Evolutionary conservation across 1,140 invertebrate species (phyloP).

Genomic region (Battus philenor): DNA sequence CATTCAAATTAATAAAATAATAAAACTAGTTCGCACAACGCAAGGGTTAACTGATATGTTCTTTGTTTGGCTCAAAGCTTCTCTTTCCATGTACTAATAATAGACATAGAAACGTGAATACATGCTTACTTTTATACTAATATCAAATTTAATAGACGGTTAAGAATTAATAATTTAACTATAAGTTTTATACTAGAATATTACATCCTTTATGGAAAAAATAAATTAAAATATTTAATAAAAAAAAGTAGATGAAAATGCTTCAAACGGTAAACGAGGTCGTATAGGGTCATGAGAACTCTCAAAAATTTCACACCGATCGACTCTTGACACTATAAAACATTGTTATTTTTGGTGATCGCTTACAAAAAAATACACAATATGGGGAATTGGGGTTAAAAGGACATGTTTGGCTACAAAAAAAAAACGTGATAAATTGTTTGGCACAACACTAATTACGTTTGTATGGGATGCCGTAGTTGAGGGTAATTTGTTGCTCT

Average conservation of each 20-base stretch:
- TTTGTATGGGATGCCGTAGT: conserved; percentile 53
- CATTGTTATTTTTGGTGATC: conserved; percentile 45
- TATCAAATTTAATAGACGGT: too few species aligned
- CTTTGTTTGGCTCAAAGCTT: too few species aligned
- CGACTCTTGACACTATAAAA: conserved; percentile 57
- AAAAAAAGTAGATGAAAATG: too few species aligned
- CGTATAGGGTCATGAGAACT: conserved; percentile 53
- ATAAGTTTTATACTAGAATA: too few species aligned
- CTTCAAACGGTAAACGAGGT: too few species aligned
- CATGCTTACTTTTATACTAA: too few species aligned
- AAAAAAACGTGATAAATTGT: conserved; percentile 46
- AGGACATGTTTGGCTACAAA: conserved; percentile 63
- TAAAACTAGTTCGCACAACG: conserved; percentile 51
- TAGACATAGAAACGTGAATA: neutral
- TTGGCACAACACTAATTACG: conserved; percentile 62
- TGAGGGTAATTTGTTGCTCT: conserved; percentile 42
- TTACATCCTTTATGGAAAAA: too few species aligned
- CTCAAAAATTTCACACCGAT: conserved; percentile 53
- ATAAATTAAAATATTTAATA: too few species aligned
- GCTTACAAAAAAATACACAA: conserved; percentile 46
- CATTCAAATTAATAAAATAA: conserved; percentile 74
- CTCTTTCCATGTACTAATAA: neutral
- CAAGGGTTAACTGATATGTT: conserved; percentile 47
- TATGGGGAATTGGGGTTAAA: conserved; percentile 56
- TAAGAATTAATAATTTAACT: too few species aligned